Conservation (phyloP, 2,888 invertebrate species). For the Parapristionchus giblindavisi region DNA sequence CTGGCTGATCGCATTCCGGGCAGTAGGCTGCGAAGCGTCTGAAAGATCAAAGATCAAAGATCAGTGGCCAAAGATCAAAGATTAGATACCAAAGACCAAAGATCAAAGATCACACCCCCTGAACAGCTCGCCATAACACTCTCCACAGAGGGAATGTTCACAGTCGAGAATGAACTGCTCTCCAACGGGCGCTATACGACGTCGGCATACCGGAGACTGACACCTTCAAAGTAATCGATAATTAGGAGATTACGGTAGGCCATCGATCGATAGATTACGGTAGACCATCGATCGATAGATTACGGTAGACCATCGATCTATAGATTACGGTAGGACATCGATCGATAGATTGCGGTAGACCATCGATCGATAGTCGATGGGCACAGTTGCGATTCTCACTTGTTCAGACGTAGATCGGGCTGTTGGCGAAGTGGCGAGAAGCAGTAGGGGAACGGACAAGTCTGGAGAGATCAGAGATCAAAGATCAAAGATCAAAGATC, state of each 20-base stretch:
- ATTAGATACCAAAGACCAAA: too few species aligned
- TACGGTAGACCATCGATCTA: background rate
- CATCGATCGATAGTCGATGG: background rate
- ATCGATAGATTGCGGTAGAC: background rate
- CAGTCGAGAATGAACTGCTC: conserved; percentile 6
- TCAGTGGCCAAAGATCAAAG: background rate
- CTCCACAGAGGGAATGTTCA: conserved; percentile 18
- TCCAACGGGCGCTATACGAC: conserved; percentile 17
- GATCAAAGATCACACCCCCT: conserved; percentile 16
- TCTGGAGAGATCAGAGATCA: conserved; percentile 9
- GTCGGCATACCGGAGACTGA: conserved; percentile 19
- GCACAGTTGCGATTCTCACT: background rate
- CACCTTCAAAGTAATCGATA: background rate
- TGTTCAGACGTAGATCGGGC: conserved; percentile 28
- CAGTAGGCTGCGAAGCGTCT: conserved; percentile 20
- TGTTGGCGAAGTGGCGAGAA: conserved; percentile 29
- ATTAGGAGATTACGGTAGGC: background rate
- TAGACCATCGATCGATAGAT: background rate
- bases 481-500: background rate
- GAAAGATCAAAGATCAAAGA: background rate
- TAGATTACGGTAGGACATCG: background rate
- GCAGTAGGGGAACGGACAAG: conserved; percentile 31
- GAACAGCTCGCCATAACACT: conserved; percentile 31
- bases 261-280: background rate
- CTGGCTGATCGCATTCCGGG: conserved; percentile 38